Base-by-base conservation (phyloP, 1,140 invertebrate species). In the Ceratitis capitata region DNA sequence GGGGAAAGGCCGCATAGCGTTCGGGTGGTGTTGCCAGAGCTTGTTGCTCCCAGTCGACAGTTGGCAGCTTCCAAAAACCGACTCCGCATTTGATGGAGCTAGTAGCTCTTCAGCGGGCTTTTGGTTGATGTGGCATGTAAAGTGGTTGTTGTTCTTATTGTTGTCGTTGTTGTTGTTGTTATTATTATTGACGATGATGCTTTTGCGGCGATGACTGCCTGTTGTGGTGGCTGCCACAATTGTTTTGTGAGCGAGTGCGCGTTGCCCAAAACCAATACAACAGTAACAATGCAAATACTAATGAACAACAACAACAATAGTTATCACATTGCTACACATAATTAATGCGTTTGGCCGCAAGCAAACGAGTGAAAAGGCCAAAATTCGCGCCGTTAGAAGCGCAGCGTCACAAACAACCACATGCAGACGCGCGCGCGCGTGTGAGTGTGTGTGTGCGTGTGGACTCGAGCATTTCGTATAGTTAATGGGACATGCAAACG, bases 401-500 rank as follows among this genome's bases (percentile, higher is more conserved):
- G 69, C 69, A 78, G 69, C 69, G 16, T 19, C 69, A 78, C n/a
- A 23, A 26, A 74, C 64, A 42, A 39, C 12, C 14, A 35, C 32
- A 64, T 29, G 32, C 26, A 26, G 4, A 39, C 32, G 39, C 12
- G 29, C 10, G 29, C 26, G 23, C 10, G 16, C 12, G 5, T 14
- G 14, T 47, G 45, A 3, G 29, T 32, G 23, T 14, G 14, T 47
- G 14, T 47, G 26, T 61, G 10, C 26, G 23, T 32, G 23, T 61
- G 26, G 0, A 47, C 14, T 12, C n/a, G 51, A 53, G 32, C 69
- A 35, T 78, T 78, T 42, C 69, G 69, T 23, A 78, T 78, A 45
- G 69, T 78, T 78, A 78, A 78, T 78, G 69, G 39, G 69, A 78
- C 69, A 78, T 78, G 69, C 69, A 78, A 78, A 78, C 69, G 69